Base-by-base conservation (phyloP, 2,797 vertebrate species). In the Menidia menidia region DNA sequence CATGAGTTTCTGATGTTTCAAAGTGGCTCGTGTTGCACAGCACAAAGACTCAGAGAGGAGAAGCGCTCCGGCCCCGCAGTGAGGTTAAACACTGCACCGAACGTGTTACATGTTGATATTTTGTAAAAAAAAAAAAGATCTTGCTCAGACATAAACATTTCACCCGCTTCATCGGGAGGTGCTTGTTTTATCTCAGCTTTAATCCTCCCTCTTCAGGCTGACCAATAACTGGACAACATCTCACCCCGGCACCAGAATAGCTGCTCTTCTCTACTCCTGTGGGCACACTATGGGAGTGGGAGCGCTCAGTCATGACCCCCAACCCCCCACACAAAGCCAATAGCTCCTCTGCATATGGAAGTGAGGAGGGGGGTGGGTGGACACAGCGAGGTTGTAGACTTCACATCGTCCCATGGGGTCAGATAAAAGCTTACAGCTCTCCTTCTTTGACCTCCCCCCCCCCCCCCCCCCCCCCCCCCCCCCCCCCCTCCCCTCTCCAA, bases 331-430 rank as follows among this genome's bases (percentile, higher is more conserved):
- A 90, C 89, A 82, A 90, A 89, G 86, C 77, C 78, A 73, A 81
- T 77, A 79, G 88, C 86, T 87, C 87, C 88, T 88, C 80, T 85
- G 81, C 85, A 88, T 88, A 88, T 89, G 86, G 89, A 87, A 88
- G 89, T 89, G 71, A 82, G 80, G 83, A 83, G 84, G 91, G 87
- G 89, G 90, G 87, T 83, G 79, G 90, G 84, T 73, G 83, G 77
- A 82, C 41, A 43, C 47, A 66, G 75, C 78, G 83, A 87, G 85
- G 81, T 69, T 86, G 87, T 71, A 77, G 91, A 83, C 86, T 81
- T 87, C 87, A 74, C 86, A 76, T 80, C 71, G 78, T 91, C 87
- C 87, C 87, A 87, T 81, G 89, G 86, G 92, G 88, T 92, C 89
- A 92, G 87, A 94, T 91, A 84, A 88, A 86, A 89, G 89, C 88